A percentile compares a stretch with the other conserved stretches of the same genome.
Conservation (phyloP, 2,797 vertebrate species). For the Ptychadena robeensis region DNA sequence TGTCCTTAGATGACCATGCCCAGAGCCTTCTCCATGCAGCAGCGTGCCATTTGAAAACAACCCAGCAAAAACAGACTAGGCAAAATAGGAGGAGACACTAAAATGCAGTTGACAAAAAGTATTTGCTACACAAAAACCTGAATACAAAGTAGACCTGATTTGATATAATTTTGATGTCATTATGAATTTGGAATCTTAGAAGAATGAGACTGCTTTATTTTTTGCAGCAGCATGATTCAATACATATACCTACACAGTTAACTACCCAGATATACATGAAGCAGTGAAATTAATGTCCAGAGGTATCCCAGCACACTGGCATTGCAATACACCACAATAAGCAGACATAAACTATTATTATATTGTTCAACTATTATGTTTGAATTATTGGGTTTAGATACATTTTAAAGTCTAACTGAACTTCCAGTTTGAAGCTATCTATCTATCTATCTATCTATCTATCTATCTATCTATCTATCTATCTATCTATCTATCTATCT, state of each 20-base stretch:
- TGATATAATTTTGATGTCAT: background rate
- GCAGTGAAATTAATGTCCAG: no score
- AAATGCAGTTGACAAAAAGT: background rate
- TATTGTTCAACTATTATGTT: no score
- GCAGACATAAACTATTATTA: no score
- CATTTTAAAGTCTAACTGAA: no score
- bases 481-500: no score
- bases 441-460: no score
- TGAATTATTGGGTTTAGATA: no score
- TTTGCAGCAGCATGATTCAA: background rate
- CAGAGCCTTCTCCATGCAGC: conserved; percentile 11
- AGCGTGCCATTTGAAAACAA: conserved; percentile 31
- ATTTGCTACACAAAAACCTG: background rate
- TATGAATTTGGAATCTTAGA: background rate
- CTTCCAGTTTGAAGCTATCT: no score
- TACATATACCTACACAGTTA: no score
- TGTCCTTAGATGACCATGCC: conserved; percentile 46
- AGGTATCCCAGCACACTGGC: background rate
- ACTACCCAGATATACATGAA: no score
- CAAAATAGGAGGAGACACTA: conserved; percentile 23
- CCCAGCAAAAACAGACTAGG: conserved; percentile 27
- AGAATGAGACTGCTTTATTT: background rate
- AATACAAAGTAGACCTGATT: background rate
- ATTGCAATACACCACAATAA: background rate
- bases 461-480: no score